phyloP scores from a whole-genome alignment of 2,888 invertebrate genomes.

The Drosophila fulvimacula region DNA sequence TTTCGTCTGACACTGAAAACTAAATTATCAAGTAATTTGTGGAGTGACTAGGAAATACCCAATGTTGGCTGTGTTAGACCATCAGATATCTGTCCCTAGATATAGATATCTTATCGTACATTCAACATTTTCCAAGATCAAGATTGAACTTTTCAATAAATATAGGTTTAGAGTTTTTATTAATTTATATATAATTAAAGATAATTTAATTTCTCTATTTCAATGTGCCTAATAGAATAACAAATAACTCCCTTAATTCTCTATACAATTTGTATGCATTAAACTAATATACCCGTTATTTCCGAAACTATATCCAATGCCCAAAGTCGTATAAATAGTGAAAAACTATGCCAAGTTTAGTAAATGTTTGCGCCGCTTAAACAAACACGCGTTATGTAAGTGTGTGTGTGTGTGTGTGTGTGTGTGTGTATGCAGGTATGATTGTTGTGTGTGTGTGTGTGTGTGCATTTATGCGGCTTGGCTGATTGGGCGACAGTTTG shows the following conservation, averaged over 20 bases:
- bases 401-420: constrained; percentile 2
- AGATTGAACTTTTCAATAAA: not conserved
- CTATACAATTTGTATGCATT: not conserved
- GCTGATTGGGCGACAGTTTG: constrained; percentile 21
- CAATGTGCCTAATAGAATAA: too few species aligned
- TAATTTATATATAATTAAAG: not conserved
- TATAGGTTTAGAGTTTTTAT: too few species aligned
- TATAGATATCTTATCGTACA: not conserved
- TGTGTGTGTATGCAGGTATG: not conserved
- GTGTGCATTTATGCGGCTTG: constrained; percentile 7
- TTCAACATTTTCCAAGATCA: not conserved
- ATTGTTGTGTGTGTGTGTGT: not conserved
- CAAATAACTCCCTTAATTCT: too few species aligned
- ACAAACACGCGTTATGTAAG: constrained; percentile 4
- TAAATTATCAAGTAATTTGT: not conserved
- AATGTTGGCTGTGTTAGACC: too few species aligned
- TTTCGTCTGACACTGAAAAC: constrained; percentile 21
- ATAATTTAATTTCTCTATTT: too few species aligned
- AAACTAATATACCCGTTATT: not conserved
- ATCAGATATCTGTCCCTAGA: not conserved
- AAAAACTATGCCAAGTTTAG: constrained; percentile 53
- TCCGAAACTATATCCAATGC: not conserved
- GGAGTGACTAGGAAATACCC: not conserved
- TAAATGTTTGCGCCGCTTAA: constrained; percentile 28
- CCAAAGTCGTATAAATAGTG: not conserved